Conservation (phyloP, 1,140 invertebrate species). For the Brachionus angularis region DNA sequence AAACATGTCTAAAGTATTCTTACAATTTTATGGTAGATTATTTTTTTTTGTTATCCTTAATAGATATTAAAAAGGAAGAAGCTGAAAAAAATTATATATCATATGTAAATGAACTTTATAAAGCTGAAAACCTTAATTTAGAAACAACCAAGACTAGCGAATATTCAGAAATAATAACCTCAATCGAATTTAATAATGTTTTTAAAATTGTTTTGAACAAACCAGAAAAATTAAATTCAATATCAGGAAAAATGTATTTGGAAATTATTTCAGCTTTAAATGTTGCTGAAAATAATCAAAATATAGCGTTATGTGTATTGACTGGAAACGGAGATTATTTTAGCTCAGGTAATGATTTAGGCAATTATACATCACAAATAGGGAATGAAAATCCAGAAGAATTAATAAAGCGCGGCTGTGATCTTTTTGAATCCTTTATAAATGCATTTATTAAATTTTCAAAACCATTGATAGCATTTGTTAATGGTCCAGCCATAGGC, state of each 20-base stretch:
- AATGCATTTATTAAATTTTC: conserved; percentile 76
- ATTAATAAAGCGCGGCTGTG: not conserved
- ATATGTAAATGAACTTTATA: not conserved
- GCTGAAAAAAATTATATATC: conserved; percentile 2
- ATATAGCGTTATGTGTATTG: conserved; percentile 65
- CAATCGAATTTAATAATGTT: conserved; percentile 59
- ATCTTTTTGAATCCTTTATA: conserved; percentile 63
- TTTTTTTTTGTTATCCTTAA: conserved; percentile 57
- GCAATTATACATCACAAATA: conserved; percentile 56
- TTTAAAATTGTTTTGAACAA: conserved; percentile 63
- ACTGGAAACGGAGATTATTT: conserved; percentile 74
- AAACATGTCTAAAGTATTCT: conserved; percentile 55
- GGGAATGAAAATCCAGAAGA: not conserved
- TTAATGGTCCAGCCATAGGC: conserved; percentile 91
- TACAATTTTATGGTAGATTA: not conserved
- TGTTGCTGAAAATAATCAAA: conserved; percentile 65
- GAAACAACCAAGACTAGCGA: not conserved
- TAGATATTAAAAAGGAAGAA: conserved; percentile 48
- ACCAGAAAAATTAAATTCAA: conserved; percentile 73
- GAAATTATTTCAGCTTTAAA: conserved; percentile 65
- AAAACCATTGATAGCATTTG: conserved; percentile 77
- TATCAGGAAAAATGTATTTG: conserved; percentile 68
- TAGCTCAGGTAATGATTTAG: conserved; percentile 82
- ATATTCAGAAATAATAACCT: not conserved
- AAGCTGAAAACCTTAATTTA: not conserved